phyloP scores from a whole-genome alignment of 2,797 vertebrate genomes.

The Dallia pectoralis region DNA sequence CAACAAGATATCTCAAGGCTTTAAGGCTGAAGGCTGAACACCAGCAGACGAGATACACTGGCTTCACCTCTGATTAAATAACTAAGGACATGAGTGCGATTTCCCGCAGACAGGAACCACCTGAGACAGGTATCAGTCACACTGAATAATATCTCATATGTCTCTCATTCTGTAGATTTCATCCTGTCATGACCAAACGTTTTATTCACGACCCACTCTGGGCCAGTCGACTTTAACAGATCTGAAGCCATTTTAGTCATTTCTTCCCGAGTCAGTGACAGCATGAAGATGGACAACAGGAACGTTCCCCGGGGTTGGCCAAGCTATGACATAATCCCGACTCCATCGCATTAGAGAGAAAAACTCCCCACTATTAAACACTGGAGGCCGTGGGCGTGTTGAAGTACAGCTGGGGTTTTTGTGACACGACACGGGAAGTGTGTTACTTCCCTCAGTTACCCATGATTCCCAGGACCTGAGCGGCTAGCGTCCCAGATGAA shows the following conservation, averaged over 20 bases:
- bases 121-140: constrained; percentile 13
- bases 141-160: background rate
- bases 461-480: constrained; percentile 38
- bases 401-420: background rate
- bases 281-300: constrained; percentile 39
- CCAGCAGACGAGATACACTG: background rate
- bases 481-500: constrained; percentile 11
- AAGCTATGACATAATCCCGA: constrained; percentile 58
- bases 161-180: constrained; percentile 18
- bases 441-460: constrained; percentile 8
- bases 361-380: constrained; percentile 28
- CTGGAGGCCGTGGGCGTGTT: background rate
- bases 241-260: constrained; percentile 41
- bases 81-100: background rate
- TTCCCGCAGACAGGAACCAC: constrained; percentile 12
- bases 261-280: constrained; percentile 51
- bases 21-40: no score
- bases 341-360: constrained; percentile 46
- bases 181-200: constrained; percentile 22
- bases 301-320: constrained; percentile 37
- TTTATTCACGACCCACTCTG: constrained; percentile 28
- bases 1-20: background rate
- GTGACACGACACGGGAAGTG: constrained; percentile 15
- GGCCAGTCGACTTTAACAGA: constrained; percentile 36
- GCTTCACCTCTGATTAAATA: background rate